Evolutionary conservation across 92 coral and sea anemone genomes (phyloP).

Genomic region (Epizoanthus illoricatus): DNA sequence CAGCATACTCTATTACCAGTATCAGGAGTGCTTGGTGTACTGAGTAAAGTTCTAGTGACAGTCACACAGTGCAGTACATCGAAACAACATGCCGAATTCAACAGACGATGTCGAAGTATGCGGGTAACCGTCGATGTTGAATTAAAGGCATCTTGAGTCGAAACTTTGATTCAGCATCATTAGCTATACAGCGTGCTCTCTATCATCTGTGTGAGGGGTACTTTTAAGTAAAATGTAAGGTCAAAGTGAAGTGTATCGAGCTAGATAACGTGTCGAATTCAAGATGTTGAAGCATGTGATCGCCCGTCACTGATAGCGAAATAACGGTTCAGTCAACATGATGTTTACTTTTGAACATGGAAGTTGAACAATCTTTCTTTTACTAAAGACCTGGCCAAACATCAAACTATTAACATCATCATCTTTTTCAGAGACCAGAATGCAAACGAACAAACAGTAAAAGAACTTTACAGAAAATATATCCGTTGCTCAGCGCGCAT

Average conservation of each 20-base stretch:
- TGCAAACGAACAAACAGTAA: conserved; percentile 36
- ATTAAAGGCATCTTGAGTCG: background rate
- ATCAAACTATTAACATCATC: background rate
- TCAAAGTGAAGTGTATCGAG: too few species aligned
- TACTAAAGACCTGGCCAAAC: background rate
- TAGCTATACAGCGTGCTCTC: too few species aligned
- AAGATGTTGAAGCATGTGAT: background rate
- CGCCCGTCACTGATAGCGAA: background rate
- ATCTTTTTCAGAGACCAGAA: conserved; percentile 23
- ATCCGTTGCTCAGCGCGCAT: conserved; percentile 76
- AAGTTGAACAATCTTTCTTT: background rate
- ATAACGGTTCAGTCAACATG: background rate
- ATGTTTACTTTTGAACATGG: conserved; percentile 18
- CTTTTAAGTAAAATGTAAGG: too few species aligned
- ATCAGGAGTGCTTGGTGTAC: too few species aligned
- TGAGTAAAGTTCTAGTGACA: too few species aligned
- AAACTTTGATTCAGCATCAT: background rate
- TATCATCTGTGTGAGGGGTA: too few species aligned
- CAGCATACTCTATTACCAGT: too few species aligned
- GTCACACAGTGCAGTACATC: too few species aligned
- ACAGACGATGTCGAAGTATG: background rate
- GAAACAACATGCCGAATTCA: too few species aligned
- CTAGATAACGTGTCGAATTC: too few species aligned
- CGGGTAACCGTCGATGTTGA: background rate
- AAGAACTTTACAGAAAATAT: conserved; percentile 64